Evolutionary conservation across 2,113 vertebrate genomes (phyloP).

Genomic region (Gulo gulo): DNA sequence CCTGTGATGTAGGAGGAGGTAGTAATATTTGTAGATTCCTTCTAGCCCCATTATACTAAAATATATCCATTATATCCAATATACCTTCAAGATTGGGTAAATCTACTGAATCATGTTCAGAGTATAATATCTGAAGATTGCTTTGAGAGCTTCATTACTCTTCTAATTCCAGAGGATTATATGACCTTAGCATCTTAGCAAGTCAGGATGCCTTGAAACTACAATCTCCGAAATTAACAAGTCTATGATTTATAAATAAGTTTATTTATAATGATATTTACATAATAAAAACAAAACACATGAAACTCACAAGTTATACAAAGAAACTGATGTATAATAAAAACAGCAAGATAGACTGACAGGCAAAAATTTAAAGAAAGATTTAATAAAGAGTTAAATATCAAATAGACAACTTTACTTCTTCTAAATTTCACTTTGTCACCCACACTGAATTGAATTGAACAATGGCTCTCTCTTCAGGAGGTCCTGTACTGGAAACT

Average conservation of each 20-base stretch:
- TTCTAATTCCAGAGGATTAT: conserved; percentile 5
- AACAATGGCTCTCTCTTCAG: conserved; percentile 62
- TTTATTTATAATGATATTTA: conserved; percentile 80
- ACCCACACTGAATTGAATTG: conserved; percentile 69
- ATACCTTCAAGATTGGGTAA: background rate
- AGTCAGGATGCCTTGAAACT: conserved; percentile 18
- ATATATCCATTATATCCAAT: background rate
- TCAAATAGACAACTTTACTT: conserved; percentile 68
- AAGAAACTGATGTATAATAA: conserved; percentile 73
- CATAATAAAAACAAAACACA: conserved; percentile 75
- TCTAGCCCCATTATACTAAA: background rate
- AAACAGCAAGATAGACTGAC: conserved; percentile 77
- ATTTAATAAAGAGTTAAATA: conserved; percentile 65
- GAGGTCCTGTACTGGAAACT: conserved; percentile 11
- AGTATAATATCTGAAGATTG: background rate
- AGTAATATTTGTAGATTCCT: conserved; percentile 25
- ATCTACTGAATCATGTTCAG: background rate
- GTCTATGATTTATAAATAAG: conserved; percentile 78
- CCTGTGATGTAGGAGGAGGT: conserved; percentile 28
- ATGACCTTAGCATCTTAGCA: background rate
- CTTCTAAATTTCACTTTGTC: conserved; percentile 62
- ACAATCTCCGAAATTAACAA: conserved; percentile 66
- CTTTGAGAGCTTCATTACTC: background rate
- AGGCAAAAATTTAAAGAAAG: conserved; percentile 70
- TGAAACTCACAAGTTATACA: conserved; percentile 74